phyloP scores from a whole-genome alignment of 1,140 invertebrate species.

The Drosophila bocqueti region DNA sequence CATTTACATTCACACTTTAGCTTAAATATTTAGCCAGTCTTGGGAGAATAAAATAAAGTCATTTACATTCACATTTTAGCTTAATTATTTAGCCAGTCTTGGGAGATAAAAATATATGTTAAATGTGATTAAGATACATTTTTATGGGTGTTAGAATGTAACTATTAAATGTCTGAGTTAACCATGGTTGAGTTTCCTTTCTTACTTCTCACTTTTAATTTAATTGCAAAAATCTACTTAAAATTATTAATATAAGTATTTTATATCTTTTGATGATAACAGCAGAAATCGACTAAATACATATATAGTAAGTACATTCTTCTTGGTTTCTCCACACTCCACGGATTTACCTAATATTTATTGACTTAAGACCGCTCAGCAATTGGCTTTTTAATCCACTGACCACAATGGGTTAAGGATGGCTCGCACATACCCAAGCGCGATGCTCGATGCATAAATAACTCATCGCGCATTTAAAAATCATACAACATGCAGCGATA shows the following conservation, averaged over 20 bases:
- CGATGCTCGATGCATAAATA: conserved; percentile 78
- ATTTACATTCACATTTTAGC: background rate
- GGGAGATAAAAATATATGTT: background rate
- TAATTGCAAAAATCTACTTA: background rate
- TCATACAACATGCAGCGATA: conserved; percentile 64
- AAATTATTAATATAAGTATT: background rate
- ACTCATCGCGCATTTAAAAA: conserved; percentile 84
- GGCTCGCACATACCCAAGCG: conserved; percentile 55
- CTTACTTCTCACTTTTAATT: background rate
- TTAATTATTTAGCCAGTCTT: background rate
- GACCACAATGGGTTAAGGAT: conserved; percentile 63
- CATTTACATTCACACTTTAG: background rate
- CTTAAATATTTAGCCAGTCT: background rate
- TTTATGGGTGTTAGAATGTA: background rate
- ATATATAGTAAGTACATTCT: background rate
- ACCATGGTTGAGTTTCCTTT: background rate
- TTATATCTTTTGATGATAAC: background rate
- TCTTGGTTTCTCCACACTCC: background rate
- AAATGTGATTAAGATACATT: no score
- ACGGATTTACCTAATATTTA: conserved; percentile 11
- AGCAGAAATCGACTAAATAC: background rate
- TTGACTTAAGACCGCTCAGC: conserved; percentile 1
- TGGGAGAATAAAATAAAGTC: background rate
- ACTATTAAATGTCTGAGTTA: background rate
- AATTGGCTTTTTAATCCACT: conserved; percentile 17